phyloP scores from a whole-genome alignment of 2,888 invertebrate species.

The Catotricha subobsoleta region DNA sequence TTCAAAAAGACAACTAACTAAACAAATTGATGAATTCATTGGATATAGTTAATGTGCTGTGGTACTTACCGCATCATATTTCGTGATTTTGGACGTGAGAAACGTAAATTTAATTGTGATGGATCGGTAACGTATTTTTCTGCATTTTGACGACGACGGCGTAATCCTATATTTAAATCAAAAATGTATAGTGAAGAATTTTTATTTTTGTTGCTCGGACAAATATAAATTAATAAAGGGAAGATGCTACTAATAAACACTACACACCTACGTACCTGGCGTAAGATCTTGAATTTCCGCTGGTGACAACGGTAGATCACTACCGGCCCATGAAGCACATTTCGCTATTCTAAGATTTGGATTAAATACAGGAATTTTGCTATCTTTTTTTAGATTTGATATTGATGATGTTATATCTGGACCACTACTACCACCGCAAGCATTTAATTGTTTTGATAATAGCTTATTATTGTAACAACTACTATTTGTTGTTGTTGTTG shows the following conservation, averaged over 20 bases:
- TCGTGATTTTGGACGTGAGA: conserved; percentile 47
- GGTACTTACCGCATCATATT: conserved; percentile 22
- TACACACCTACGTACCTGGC: conserved; percentile 29
- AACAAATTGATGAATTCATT: too few species aligned
- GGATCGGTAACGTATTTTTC: conserved; percentile 78
- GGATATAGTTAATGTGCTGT: too few species aligned
- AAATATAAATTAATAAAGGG: neutral
- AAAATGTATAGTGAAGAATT: too few species aligned
- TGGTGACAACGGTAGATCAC: conserved; percentile 21
- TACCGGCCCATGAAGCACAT: conserved; percentile 52
- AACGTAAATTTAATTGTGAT: conserved; percentile 61
- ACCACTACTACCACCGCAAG: too few species aligned
- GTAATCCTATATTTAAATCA: conserved; percentile 35
- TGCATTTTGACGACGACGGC: conserved; percentile 52
- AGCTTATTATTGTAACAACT: too few species aligned
- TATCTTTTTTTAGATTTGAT: too few species aligned
- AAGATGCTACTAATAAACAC: conserved; percentile 12
- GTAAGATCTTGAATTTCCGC: conserved; percentile 35
- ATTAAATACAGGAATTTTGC: conserved; percentile 44
- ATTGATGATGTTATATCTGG: too few species aligned
- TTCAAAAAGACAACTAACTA: too few species aligned
- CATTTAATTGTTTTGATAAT: too few species aligned
- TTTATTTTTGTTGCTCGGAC: neutral
- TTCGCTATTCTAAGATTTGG: conserved; percentile 43
- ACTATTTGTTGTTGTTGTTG: too few species aligned